Base-by-base conservation (phyloP, 2,888 invertebrate genomes). In the Disparrhopalites patrizii region DNA sequence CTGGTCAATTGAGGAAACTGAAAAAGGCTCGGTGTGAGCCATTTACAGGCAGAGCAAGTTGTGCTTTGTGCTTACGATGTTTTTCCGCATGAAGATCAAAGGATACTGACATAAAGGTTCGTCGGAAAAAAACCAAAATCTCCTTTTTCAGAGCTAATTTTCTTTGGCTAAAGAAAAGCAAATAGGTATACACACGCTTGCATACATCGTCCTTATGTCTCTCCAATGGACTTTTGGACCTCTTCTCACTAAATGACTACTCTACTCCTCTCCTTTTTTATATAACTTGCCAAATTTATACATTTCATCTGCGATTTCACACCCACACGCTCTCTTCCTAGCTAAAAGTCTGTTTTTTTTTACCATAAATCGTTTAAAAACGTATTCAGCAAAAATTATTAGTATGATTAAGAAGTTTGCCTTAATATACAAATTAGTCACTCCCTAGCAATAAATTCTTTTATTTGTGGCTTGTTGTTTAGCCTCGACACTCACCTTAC, bases 201-300 rank as follows among this genome's bases (percentile, higher is more conserved):
- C 23, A 52, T 10, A n/a, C 40, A 40, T 20, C n/a, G n/a, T 5
- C 40, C 40, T 40, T 40, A 20, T 40, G 13, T 40, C 3, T 3
- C 3, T 20, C n/a, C 36, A 40, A 40, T 40, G 40, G n/a, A 20
- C n/a, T 40, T 40, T 40, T n/a, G n/a, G n/a, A n/a, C n/a, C n/a
- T n/a, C n/a, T n/a, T n/a, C n/a, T n/a, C n/a, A n/a, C n/a, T n/a
- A n/a, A n/a, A n/a, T n/a, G n/a, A n/a, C n/a, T n/a, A n/a, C n/a
- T n/a, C n/a, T n/a, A n/a, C n/a, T n/a, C n/a, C n/a, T n/a, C n/a
- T n/a, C 27, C 28, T 27, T 52, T 30, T 52, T 52, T 30, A 58
- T 38, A 27, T 43, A 25, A 28, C 25, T 28, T 28, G 28, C 58
- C 58, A 58, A 58, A 58, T 58, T 25, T 58, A 58, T 58, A 40